Conservation (phyloP, 2,797 vertebrate genomes). For the Syngnathus rostellatus region DNA sequence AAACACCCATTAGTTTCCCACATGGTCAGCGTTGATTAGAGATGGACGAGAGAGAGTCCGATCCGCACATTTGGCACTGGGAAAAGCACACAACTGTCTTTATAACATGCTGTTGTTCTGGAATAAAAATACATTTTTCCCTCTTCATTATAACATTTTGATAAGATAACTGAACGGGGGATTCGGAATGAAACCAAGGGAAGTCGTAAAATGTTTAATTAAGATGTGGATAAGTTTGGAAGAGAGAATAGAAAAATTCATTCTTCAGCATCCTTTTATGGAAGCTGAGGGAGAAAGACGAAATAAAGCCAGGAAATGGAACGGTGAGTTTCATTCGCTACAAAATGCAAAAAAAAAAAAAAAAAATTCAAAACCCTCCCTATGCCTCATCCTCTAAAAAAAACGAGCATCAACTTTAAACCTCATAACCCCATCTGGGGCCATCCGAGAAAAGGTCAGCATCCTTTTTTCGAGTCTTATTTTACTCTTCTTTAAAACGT, state of each 20-base stretch:
- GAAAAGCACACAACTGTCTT: slow-evolving; percentile 54
- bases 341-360: slow-evolving; percentile 13
- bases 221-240: slow-evolving; percentile 49
- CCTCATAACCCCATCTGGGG: slow-evolving; percentile 32
- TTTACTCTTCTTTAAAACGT: slow-evolving; percentile 51
- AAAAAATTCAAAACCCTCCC: not conserved
- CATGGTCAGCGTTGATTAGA: slow-evolving; percentile 63
- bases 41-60: slow-evolving; percentile 59
- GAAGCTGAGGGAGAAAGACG: slow-evolving; percentile 17
- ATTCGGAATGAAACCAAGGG: slow-evolving; percentile 44
- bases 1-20: slow-evolving; percentile 61
- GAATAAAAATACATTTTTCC: slow-evolving; percentile 21
- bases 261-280: slow-evolving; percentile 32
- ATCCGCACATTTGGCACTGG: slow-evolving; percentile 58
- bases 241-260: slow-evolving; percentile 29
- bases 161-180: slow-evolving; percentile 50
- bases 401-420: slow-evolving; percentile 41
- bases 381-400: slow-evolving; percentile 31
- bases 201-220: slow-evolving; percentile 61
- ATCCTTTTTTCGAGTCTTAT: slow-evolving; percentile 26
- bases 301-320: slow-evolving; percentile 18
- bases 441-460: slow-evolving; percentile 21
- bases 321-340: slow-evolving; percentile 30
- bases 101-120: slow-evolving; percentile 50
- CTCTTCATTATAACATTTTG: slow-evolving; percentile 47